phyloP scores from a whole-genome alignment of 2,888 invertebrate genomes.

The Platycnemis pennipes region DNA sequence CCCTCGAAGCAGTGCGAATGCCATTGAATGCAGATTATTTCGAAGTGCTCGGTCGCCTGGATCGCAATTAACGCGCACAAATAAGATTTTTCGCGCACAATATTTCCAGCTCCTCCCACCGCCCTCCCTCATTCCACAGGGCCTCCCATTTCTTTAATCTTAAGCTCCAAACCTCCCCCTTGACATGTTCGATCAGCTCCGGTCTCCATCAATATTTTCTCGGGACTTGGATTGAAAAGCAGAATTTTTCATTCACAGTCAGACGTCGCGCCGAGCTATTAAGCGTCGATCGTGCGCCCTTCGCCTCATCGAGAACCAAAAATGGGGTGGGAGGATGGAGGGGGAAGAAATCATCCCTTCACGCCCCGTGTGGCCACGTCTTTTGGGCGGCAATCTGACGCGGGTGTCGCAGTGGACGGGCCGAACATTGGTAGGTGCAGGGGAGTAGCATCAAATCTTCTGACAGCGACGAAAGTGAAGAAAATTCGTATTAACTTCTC shows the following conservation, averaged over 20 bases:
- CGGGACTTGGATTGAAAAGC: neutral
- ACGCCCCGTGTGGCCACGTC: neutral
- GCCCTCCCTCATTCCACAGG: neutral
- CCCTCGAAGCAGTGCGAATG: too few species aligned
- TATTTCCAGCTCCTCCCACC: neutral
- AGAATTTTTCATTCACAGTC: neutral
- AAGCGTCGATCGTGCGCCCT: neutral
- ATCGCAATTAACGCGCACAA: too few species aligned
- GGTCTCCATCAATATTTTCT: neutral
- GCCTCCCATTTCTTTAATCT: neutral
- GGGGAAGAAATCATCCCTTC: neutral
- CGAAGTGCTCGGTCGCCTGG: too few species aligned
- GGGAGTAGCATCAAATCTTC: too few species aligned
- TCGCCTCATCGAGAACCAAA: neutral
- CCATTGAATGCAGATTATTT: too few species aligned
- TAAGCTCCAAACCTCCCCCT: neutral
- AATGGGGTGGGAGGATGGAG: too few species aligned
- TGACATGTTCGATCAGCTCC: neutral
- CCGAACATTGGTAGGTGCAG: too few species aligned
- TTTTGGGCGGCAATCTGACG: neutral
- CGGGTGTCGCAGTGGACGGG: neutral
- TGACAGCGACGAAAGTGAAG: too few species aligned
- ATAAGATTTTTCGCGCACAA: too few species aligned
- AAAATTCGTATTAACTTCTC: too few species aligned
- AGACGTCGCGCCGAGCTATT: neutral